Evolutionary conservation across 2,797 vertebrate genomes (phyloP), one percentile per base, ranked within the genome.

Genomic region (Sebastes cheni): DNA sequence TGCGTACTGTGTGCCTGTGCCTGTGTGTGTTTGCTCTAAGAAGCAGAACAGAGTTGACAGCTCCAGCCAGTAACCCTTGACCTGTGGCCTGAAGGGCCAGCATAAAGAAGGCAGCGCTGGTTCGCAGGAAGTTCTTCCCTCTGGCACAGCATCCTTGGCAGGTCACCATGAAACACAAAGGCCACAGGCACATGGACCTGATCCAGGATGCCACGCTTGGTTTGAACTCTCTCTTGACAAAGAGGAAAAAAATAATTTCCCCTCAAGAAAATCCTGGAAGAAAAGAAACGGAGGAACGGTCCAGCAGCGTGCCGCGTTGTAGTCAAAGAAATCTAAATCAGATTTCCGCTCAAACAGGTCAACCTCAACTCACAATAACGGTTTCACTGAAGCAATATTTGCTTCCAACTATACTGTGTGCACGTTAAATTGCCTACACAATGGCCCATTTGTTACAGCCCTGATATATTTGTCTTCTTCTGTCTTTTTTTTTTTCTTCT

Each of bases 381-480:
- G 52, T 67, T 86, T 85, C 77, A 89, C 80, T 82, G 83, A 86
- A 87, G 87, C 83, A 87, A 92, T 82, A 88, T 90, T 91, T 88
- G 79, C 78, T 83, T 88, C 78, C 80, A 89, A 84, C 80, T 88
- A 72, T 54, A 74, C 69, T 56, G 46, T 82, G 81, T 84, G 79
- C 3, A 20, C 81, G 82, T 84, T 81, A 83, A 86, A 86, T 69
- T 84, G 86, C 72, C 62, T 68, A 82, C 77, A 96, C 96, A 97
- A 96, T 95, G 91, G 93, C 67, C 76, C 84, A 87, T 93, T 96
- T 97, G 95, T 97, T 96, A 95, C 91, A 25, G 77, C 85, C 91
- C 67, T 93, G 95, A 96, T 95, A 94, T 94, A 96, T 96, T 95
- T 96, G 95, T 97, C 95, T 96, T 77, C 69, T 52, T 87, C 69